Base-by-base conservation (phyloP, 2,113 vertebrate genomes). In the Pica pica region DNA sequence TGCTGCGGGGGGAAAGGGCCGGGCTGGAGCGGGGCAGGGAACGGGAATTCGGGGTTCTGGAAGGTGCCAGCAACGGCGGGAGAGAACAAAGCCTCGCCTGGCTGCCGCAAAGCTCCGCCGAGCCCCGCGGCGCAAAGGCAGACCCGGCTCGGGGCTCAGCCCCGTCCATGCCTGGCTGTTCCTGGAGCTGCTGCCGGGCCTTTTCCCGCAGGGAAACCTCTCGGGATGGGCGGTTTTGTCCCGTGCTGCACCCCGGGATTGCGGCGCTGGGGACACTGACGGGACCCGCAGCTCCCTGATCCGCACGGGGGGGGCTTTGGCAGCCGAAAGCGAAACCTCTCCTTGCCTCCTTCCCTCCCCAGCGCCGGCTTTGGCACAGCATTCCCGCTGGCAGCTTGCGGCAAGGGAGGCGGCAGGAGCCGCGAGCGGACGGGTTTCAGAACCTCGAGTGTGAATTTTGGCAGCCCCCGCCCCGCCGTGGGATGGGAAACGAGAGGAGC, bases 191-290 rank as follows among this genome's bases (percentile, higher is more conserved):
- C 31, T 47, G 47, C 70, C 19, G 6, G 30, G 18, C 39, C 33
- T 8, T 2, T 33, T 68, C 55, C 67, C 26, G 19, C 53, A 46
- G 10, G 37, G 23, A 28, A 37, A 16, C 6, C 8, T 23, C 13
- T 13, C 19, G 46, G 55, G 44, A 4, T 10, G 37, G 10, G 6
- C 3, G 35, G 2, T 8, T 24, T 7, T 1, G 23, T 13, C 14
- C 18, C 0, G 3, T 16, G 37, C 76, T 16, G 19, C 52, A 7
- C 13, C 55, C 7, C 0, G 0, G 1, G 1, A 27, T 5, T 4
- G 52, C 11, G 56, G 46, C 2, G 19, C 37, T 8, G 53, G 16
- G 78, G 30, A 55, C 7, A 1, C 57, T 0, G 46, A 19, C 1
- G 1, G 59, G 11, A 8, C 44, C 23, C 80, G n/a, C 44, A 6